Percentiles rank a stretch among this genome's conserved stretches.
phyloP scores from a whole-genome alignment of 2,888 invertebrate genomes.

The Eucriotettix oculatus region DNA sequence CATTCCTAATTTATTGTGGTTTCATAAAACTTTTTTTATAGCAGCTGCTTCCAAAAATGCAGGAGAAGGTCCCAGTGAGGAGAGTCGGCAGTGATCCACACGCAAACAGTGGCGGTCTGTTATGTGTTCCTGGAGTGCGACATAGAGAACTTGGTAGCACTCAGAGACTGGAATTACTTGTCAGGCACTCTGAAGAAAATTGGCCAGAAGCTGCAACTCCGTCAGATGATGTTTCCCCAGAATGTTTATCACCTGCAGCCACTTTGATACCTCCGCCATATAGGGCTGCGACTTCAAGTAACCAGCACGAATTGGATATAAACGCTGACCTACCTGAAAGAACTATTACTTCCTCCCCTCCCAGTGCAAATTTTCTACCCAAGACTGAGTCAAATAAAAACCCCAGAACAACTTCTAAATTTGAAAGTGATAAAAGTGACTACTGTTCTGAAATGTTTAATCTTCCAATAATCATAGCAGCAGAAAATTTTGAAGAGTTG shows the following conservation, averaged over 20 bases:
- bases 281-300: conserved; percentile 4
- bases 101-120: not conserved
- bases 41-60: not conserved
- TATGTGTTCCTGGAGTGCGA: conserved; percentile 2
- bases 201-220: conserved; percentile 1
- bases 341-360: not conserved
- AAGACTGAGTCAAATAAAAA: not conserved
- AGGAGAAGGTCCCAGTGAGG: not conserved
- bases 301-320: not conserved
- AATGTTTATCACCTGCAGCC: conserved; percentile 17
- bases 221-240: conserved; percentile 15
- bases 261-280: conserved; percentile 19
- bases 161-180: conserved; percentile 6
- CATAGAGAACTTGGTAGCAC: conserved; percentile 8
- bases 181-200: not conserved
- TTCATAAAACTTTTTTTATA: no score
- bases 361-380: not conserved
- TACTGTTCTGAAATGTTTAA: not conserved
- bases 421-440: not conserved
- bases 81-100: conserved; percentile 1
- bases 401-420: not conserved
- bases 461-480: not conserved
- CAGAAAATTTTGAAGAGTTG: not conserved
- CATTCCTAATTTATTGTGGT: no score
- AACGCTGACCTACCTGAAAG: not conserved